Base-by-base conservation (phyloP, 2,113 vertebrate genomes). In the Ameiurus melas region DNA sequence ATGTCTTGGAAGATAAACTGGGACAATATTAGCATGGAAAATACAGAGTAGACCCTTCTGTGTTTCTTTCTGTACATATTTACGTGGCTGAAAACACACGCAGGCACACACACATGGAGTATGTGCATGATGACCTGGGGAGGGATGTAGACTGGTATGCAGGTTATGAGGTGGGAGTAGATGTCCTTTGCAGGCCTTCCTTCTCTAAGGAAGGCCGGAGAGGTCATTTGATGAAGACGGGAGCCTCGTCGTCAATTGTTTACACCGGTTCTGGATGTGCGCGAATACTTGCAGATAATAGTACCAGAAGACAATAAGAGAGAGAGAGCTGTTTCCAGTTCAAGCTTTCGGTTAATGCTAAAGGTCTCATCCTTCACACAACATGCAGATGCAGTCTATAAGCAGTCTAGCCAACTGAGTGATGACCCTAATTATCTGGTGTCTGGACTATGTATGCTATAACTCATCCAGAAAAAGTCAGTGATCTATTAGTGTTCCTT, bases 1-100 rank as follows among this genome's bases (percentile, higher is more conserved):
- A 90, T 90, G 92, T 94, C 92, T 93, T 92, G 92, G 93, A 93
- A 93, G 94, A 95, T 93, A 93, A 94, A 94, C 91, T 90, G 87
- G 91, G 90, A 89, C 91, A 90, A 90, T 86, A 91, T 92, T 88
- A 73, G 88, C 85, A 90, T 90, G 89, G 90, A 91, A 90, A 70
- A 53, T 85, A 91, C 84, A 91, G 89, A 86, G 90, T 89, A 90
- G 78, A 80, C 62, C 91, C 86, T 89, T 86, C 70, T 79, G 87
- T 75, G 58, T 88, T 89, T 88, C 85, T 91, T 88, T 89, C 88
- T 79, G 79, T 53, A 80, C 82, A 39, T 62, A 78, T 73, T 30
- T 36, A 77, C 25, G 22, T 71, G 68, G n/a, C 86, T 16, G 87
- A 39, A 87, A 66, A 85, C 77, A 85, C 73, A 82, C 77, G 14